Percentiles rank a stretch among this genome's conserved stretches.
phyloP scores from a whole-genome alignment of 1,140 invertebrate species.

The Drosophila bifasciata region DNA sequence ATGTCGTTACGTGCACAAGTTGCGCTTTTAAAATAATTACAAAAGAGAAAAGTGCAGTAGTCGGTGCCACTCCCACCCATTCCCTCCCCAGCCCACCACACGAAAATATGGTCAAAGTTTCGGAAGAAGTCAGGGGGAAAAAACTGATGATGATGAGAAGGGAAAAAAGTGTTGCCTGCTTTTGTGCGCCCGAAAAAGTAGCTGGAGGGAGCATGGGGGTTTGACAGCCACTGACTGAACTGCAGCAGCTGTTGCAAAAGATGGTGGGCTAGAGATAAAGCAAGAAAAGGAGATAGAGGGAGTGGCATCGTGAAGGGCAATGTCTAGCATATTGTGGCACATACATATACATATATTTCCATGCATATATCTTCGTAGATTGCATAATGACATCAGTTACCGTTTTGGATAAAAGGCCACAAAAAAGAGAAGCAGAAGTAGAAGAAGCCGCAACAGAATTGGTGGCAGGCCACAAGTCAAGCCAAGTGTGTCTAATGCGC shows the following conservation, averaged over 20 bases:
- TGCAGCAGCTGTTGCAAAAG: constrained; percentile 65
- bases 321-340: constrained; percentile 7
- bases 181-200: constrained; percentile 41
- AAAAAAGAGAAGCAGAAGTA: background rate
- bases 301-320: too few species aligned
- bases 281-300: background rate
- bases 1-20: constrained; percentile 81
- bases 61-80: background rate
- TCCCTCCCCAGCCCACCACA: background rate
- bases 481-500: constrained; percentile 72
- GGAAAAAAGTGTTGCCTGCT: constrained; percentile 61
- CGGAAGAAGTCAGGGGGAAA: constrained; percentile 23
- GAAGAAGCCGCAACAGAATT: too few species aligned
- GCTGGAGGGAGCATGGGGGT: constrained; percentile 12
- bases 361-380: constrained; percentile 23
- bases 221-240: constrained; percentile 61
- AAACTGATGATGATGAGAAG: background rate
- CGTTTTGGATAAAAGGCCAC: constrained; percentile 45
- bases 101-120: constrained; percentile 60
- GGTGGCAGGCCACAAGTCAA: constrained; percentile 35
- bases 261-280: constrained; percentile 10
- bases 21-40: constrained; percentile 82
- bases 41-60: constrained; percentile 50
- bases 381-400: constrained; percentile 72
- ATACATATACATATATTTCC: too few species aligned